Evolutionary conservation across 2,888 invertebrate genomes (phyloP).

Genomic region (Mythimna impura): DNA sequence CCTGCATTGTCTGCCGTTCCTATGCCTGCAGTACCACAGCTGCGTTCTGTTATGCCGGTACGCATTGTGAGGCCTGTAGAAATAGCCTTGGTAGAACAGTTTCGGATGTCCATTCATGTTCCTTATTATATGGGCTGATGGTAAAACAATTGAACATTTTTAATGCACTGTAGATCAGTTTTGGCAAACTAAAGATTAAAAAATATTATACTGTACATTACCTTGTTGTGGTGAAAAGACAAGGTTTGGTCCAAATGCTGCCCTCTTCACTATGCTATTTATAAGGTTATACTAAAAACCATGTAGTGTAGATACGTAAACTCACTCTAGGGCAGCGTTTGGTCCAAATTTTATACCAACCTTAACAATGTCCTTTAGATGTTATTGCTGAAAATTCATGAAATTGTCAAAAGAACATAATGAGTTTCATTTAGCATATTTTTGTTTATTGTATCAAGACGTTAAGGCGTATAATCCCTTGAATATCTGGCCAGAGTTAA

Average conservation of each 20-base stretch:
- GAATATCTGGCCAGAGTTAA: too few relatives aligned
- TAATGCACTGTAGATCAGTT: neutral
- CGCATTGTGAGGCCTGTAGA: constrained; percentile 77
- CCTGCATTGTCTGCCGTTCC: constrained; percentile 60
- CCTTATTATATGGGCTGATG: constrained; percentile 53
- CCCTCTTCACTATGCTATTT: neutral
- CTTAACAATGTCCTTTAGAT: neutral
- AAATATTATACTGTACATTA: constrained; percentile 19
- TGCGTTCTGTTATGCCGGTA: constrained; percentile 71
- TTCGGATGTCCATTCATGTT: constrained; percentile 72
- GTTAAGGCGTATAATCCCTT: too few relatives aligned
- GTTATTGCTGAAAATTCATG: neutral
- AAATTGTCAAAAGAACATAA: neutral
- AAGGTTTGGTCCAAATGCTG: neutral
- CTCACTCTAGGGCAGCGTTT: neutral
- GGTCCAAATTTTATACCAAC: constrained; percentile 10
- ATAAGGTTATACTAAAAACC: neutral
- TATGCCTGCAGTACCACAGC: constrained; percentile 76
- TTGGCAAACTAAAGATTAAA: neutral
- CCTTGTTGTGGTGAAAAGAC: neutral
- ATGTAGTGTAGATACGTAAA: neutral
- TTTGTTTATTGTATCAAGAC: too few relatives aligned
- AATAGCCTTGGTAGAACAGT: constrained; percentile 71
- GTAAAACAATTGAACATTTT: constrained; percentile 28
- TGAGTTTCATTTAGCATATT: too few relatives aligned